These are phyloP conservation scores for Sebastes dallii DNA, from an alignment of 2,797 vertebrate species.

Conservation along the genomic window DNA sequence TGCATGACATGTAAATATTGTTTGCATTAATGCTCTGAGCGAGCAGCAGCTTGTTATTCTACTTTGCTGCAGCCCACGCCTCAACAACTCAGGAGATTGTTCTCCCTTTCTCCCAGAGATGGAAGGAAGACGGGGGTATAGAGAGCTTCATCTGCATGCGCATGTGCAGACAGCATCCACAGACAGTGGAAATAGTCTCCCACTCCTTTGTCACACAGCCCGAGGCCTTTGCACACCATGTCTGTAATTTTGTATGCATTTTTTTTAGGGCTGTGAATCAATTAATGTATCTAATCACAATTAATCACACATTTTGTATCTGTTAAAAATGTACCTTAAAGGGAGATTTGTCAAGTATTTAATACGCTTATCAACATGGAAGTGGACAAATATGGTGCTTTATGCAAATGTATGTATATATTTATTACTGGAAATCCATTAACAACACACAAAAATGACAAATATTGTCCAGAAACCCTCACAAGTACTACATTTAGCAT, in stretches of 20 bases:
- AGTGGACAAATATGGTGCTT: no score
- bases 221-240: background rate
- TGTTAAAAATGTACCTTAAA: no score
- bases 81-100: conserved; percentile 12
- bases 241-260: background rate
- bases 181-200: background rate
- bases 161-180: background rate
- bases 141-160: conserved; percentile 15
- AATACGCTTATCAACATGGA: no score
- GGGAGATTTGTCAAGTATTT: no score
- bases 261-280: background rate
- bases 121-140: background rate
- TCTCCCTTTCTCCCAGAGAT: background rate
- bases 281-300: no score
- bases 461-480: no score
- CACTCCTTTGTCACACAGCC: background rate
- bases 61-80: background rate
- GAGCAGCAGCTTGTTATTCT: background rate
- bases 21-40: background rate
- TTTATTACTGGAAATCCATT: no score
- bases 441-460: no score
- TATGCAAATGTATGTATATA: no score
- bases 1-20: conserved; percentile 19
- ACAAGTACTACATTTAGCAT: no score
- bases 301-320: no score